Evolutionary conservation across 2,113 vertebrate genomes (phyloP).

Genomic region (Nycticebus coucang): DNA sequence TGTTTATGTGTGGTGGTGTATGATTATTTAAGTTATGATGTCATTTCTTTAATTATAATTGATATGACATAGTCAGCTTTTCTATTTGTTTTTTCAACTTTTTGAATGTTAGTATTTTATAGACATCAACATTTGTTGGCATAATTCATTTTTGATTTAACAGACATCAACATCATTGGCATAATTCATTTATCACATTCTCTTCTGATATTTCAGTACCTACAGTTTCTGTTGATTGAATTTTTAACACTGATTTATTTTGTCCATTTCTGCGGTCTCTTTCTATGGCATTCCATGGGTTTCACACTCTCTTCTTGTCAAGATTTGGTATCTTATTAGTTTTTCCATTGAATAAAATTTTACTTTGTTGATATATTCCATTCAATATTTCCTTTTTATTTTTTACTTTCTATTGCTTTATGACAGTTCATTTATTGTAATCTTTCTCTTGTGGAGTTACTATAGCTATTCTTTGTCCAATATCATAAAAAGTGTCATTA

Average conservation of each 20-base stretch:
- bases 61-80: neutral
- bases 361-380: neutral
- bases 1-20: neutral
- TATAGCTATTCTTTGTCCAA: neutral
- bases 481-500: neutral
- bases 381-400: neutral
- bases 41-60: neutral
- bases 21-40: neutral
- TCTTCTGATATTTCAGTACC: neutral
- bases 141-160: neutral
- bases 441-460: rapidly evolving
- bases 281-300: neutral
- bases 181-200: neutral
- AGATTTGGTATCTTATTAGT: neutral
- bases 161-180: neutral
- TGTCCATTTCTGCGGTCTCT: neutral
- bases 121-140: neutral
- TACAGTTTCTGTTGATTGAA: neutral
- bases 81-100: neutral
- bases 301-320: neutral
- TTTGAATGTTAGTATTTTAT: neutral
- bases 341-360: neutral
- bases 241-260: neutral
- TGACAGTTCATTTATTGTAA: neutral
- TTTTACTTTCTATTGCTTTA: neutral